Percentiles rank a stretch among this genome's conserved stretches.
Conservation (phyloP, 1,140 invertebrate genomes). For the Conopomorpha cramerella region DNA sequence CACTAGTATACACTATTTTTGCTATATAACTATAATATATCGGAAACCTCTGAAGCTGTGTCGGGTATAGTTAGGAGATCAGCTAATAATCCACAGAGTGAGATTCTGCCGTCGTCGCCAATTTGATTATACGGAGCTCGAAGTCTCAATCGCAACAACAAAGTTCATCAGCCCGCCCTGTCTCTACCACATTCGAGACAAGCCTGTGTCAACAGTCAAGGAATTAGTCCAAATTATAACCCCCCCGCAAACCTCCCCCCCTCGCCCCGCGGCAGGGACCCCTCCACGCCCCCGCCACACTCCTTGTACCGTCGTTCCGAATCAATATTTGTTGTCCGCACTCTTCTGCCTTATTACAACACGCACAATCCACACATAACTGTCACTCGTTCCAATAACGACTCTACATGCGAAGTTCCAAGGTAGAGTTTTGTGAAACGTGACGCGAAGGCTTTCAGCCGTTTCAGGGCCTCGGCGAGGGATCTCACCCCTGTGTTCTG, state of each 20-base stretch:
- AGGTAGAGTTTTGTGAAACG: neutral
- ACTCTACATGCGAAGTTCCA: neutral
- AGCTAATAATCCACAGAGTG: too few species aligned
- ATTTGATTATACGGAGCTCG: neutral
- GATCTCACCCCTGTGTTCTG: constrained; percentile 43
- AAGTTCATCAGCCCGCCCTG: constrained; percentile 30
- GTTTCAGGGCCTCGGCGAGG: constrained; percentile 9
- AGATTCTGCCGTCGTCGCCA: neutral
- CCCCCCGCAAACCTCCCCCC: constrained; percentile 15
- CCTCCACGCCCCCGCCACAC: constrained; percentile 6
- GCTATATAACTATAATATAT: too few species aligned
- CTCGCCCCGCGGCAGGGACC: too few species aligned
- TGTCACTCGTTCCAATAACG: constrained; percentile 5
- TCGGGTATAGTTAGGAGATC: too few species aligned
- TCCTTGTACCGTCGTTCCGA: constrained; percentile 30
- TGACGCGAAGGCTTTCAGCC: constrained; percentile 9
- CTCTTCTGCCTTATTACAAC: constrained; percentile 57
- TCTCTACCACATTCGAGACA: constrained; percentile 30
- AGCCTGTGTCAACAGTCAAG: constrained; percentile 48
- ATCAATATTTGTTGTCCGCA: constrained; percentile 59
- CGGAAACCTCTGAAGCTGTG: too few species aligned
- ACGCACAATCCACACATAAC: constrained; percentile 47
- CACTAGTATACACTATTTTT: too few species aligned
- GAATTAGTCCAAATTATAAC: constrained; percentile 59
- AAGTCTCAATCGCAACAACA: too few species aligned